These are phyloP conservation scores for Atherinosoma microstoma DNA, from an alignment of 2,797 vertebrate genomes.

Conservation along the genomic window DNA sequence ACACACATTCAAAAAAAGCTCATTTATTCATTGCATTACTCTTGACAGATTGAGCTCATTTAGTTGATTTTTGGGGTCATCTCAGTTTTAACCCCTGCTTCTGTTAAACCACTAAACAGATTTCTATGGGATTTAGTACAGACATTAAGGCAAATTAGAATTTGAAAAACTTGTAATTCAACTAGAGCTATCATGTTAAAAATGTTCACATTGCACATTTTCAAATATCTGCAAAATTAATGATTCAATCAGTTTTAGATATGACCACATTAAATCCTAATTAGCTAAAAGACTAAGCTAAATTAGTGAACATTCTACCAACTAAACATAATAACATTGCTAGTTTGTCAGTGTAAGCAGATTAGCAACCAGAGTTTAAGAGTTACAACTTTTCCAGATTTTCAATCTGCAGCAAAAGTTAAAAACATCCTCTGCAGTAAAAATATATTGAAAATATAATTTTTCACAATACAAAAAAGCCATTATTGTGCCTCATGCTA, in stretches of 20 bases:
- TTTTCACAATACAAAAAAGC: neutral
- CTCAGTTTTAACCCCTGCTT: conserved; percentile 9
- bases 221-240: neutral
- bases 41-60: conserved; percentile 33
- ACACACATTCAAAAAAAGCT: conserved; percentile 11
- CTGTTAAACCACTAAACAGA: neutral
- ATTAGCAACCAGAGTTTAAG: neutral
- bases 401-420: neutral
- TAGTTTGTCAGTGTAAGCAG: neutral
- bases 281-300: neutral
- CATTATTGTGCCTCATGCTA: neutral
- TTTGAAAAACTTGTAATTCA: neutral
- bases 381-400: neutral
- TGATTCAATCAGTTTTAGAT: neutral
- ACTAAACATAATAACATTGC: neutral
- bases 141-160: neutral
- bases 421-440: neutral
- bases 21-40: conserved; percentile 31
- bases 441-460: neutral
- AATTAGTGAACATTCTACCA: neutral
- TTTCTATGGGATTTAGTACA: neutral
- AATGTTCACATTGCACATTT: neutral
- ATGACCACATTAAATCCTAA: neutral
- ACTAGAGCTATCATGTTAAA: neutral
- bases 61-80: conserved; percentile 26